Evolutionary conservation across 2,888 invertebrate species (phyloP).

Genomic region (Diabrotica balteata): DNA sequence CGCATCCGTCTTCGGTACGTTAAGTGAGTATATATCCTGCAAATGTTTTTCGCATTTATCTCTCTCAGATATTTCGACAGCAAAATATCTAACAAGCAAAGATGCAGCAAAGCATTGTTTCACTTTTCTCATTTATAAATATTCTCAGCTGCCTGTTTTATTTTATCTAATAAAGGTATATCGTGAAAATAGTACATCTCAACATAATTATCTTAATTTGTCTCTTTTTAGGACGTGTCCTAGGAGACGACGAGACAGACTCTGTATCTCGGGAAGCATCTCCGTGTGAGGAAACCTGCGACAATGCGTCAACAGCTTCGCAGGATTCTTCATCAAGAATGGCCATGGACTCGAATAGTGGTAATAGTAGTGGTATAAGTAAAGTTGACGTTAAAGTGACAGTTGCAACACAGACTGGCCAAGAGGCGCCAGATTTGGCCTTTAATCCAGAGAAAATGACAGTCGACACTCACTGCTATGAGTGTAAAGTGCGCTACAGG

Average conservation of each 20-base stretch:
- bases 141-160: too few species aligned
- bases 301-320: slow-evolving; percentile 57
- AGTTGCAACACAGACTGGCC: slow-evolving; percentile 86
- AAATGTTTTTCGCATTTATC: too few species aligned
- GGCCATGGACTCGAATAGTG: slow-evolving; percentile 47
- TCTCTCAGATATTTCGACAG: too few species aligned
- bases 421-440: slow-evolving; percentile 73
- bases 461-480: slow-evolving; percentile 87
- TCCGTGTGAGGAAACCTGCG: slow-evolving; percentile 68
- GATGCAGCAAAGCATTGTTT: too few species aligned
- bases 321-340: slow-evolving; percentile 51
- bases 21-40: too few species aligned
- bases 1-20: too few species aligned
- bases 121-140: too few species aligned
- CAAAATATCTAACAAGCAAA: too few species aligned
- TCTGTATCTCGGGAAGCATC: slow-evolving; percentile 75
- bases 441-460: slow-evolving; percentile 77
- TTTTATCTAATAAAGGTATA: too few species aligned
- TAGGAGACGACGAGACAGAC: slow-evolving; percentile 71
- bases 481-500: slow-evolving; percentile 89
- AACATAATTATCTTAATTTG: background rate
- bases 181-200: too few species aligned
- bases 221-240: slow-evolving; percentile 51
- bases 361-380: slow-evolving; percentile 58
- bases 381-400: slow-evolving; percentile 66